These are phyloP conservation scores for Mormoops blainvillei DNA, from an alignment of 2,113 vertebrate genomes.

Conservation along the genomic window DNA sequence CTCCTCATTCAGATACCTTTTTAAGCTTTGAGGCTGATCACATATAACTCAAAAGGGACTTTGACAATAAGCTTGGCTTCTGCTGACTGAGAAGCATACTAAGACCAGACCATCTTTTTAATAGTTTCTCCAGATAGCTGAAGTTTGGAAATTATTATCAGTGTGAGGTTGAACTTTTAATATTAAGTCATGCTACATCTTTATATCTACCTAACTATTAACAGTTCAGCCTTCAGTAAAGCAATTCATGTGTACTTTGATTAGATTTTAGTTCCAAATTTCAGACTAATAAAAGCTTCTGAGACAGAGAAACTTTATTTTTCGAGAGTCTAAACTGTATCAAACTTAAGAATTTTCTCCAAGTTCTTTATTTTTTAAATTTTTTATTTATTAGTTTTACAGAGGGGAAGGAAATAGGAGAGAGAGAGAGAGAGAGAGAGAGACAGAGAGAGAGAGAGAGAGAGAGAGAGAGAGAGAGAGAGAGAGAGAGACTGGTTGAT, in stretches of 20 bases:
- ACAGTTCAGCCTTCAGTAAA: background rate
- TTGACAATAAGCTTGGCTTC: background rate
- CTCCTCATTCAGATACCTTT: background rate
- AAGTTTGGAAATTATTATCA: slow-evolving; percentile 9
- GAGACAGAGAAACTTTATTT: slow-evolving; percentile 11
- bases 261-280: background rate
- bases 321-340: background rate
- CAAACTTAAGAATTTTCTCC: background rate
- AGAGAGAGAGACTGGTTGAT: too few species aligned
- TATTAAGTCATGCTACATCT: background rate
- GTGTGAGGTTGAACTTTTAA: background rate
- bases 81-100: background rate
- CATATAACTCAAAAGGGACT: background rate
- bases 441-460: too few species aligned
- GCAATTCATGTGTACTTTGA: background rate
- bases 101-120: background rate
- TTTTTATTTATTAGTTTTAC: too few species aligned
- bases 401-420: too few species aligned
- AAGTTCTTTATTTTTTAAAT: background rate
- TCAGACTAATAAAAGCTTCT: background rate
- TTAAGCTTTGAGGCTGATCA: background rate
- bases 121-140: background rate
- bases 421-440: too few species aligned
- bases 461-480: too few species aligned
- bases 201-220: background rate